A percentile compares a stretch with the other conserved stretches of the same genome.
These are phyloP conservation scores for Acrossocheilus wenchowensis DNA, from an alignment of 2,797 vertebrate species.

Conservation along the genomic window DNA sequence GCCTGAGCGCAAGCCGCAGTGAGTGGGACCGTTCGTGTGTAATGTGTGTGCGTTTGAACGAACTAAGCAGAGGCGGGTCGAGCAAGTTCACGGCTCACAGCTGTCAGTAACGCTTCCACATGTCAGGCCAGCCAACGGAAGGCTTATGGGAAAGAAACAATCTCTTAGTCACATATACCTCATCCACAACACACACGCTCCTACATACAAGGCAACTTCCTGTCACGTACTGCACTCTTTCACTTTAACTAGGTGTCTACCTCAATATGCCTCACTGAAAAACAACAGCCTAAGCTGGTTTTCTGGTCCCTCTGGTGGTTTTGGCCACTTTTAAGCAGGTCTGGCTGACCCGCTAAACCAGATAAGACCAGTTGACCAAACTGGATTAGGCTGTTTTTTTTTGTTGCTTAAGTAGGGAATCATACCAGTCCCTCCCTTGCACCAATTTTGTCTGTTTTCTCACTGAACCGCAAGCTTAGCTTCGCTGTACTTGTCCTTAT, in stretches of 20 bases:
- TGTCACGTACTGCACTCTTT: slow-evolving; percentile 6
- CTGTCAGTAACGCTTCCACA: slow-evolving; percentile 67
- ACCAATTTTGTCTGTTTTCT: neutral
- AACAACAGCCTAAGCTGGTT: neutral
- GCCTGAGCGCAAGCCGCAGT: slow-evolving; percentile 61
- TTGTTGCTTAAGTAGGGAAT: neutral
- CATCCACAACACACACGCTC: slow-evolving; percentile 15
- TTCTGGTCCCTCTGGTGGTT: neutral
- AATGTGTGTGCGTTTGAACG: slow-evolving; percentile 73
- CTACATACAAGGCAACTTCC: slow-evolving; percentile 32
- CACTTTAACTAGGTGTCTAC: neutral
- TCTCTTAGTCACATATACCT: slow-evolving; percentile 15
- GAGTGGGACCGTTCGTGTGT: slow-evolving; percentile 27
- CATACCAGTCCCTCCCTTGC: neutral
- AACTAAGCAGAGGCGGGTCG: slow-evolving; percentile 76
- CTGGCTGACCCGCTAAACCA: neutral
- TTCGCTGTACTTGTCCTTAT: neutral
- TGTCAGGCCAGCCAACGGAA: slow-evolving; percentile 62
- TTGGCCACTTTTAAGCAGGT: neutral
- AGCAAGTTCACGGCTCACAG: slow-evolving; percentile 73
- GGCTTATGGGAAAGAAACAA: slow-evolving; percentile 32
- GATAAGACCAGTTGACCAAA: neutral
- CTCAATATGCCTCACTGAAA: neutral
- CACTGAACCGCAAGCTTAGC: neutral
- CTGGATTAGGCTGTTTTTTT: neutral